A percentile compares a stretch with the other conserved stretches of the same genome.
Conservation (phyloP, 1,140 invertebrate genomes). For the Temnothorax nylanderi region DNA sequence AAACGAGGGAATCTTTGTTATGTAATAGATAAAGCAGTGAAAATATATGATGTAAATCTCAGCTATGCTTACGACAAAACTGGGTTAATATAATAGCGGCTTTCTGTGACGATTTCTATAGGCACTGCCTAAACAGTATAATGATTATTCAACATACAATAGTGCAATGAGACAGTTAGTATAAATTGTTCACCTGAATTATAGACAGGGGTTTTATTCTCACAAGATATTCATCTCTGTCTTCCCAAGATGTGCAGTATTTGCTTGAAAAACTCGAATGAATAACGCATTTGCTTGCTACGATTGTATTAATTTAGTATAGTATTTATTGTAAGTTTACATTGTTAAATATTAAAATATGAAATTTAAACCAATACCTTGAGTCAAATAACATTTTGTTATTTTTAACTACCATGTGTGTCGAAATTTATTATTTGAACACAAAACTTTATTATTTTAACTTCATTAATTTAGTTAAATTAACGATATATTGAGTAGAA, state of each 20-base stretch:
- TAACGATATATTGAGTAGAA: too few species aligned
- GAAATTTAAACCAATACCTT: too few species aligned
- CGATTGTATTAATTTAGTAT: not conserved
- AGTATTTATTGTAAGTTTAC: not conserved
- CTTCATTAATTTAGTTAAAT: too few species aligned
- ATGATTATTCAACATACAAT: slow-evolving; percentile 34
- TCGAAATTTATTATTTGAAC: too few species aligned
- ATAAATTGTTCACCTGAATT: slow-evolving; percentile 23
- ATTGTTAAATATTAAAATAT: too few species aligned
- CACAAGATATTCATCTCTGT: not conserved
- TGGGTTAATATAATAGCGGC: slow-evolving; percentile 37
- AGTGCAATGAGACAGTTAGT: slow-evolving; percentile 11
- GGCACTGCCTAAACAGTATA: slow-evolving; percentile 12
- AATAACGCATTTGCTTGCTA: not conserved
- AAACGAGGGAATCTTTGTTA: slow-evolving; percentile 10
- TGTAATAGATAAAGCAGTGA: slow-evolving; percentile 38
- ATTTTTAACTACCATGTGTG: too few species aligned
- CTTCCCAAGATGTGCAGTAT: not conserved
- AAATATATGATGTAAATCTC: slow-evolving; percentile 3
- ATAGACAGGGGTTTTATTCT: slow-evolving; percentile 4
- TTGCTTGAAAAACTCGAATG: not conserved
- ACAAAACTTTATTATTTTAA: too few species aligned
- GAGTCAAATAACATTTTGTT: too few species aligned
- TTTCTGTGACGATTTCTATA: slow-evolving; percentile 31
- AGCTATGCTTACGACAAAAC: slow-evolving; percentile 21